phyloP scores from a whole-genome alignment of 2,113 vertebrate species.

The Ondatra zibethicus region DNA sequence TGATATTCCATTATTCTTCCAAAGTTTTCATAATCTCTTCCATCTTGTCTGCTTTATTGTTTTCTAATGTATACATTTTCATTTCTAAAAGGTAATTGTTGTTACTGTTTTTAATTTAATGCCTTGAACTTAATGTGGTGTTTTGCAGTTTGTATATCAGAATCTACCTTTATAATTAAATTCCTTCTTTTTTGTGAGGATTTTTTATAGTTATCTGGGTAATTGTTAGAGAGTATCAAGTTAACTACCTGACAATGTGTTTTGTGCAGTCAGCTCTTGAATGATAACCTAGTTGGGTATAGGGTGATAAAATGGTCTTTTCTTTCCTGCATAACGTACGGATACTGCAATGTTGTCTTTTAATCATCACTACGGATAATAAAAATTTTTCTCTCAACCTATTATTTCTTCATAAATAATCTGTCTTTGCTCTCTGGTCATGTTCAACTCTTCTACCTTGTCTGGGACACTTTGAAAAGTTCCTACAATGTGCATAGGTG shows the following conservation, averaged over 20 bases:
- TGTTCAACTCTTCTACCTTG: background rate
- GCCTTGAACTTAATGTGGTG: background rate
- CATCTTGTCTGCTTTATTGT: background rate
- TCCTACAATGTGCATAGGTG: fast-evolving
- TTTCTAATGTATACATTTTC: background rate
- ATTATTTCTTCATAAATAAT: background rate
- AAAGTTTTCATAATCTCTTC: background rate
- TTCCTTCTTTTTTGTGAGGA: background rate
- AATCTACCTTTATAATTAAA: background rate
- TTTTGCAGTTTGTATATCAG: background rate
- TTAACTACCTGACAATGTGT: background rate
- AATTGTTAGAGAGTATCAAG: too few relatives aligned
- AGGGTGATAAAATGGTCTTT: background rate
- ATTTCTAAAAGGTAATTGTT: background rate
- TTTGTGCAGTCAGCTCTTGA: background rate
- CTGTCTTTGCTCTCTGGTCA: background rate
- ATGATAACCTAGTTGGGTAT: background rate
- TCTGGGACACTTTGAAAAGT: background rate
- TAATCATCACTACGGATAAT: background rate
- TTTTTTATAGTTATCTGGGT: background rate
- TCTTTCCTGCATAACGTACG: background rate
- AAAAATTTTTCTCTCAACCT: background rate
- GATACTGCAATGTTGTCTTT: background rate
- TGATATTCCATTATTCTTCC: background rate
- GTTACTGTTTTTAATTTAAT: background rate